Conservation (phyloP, 2,797 vertebrate genomes). For the Pteropus rufus region DNA sequence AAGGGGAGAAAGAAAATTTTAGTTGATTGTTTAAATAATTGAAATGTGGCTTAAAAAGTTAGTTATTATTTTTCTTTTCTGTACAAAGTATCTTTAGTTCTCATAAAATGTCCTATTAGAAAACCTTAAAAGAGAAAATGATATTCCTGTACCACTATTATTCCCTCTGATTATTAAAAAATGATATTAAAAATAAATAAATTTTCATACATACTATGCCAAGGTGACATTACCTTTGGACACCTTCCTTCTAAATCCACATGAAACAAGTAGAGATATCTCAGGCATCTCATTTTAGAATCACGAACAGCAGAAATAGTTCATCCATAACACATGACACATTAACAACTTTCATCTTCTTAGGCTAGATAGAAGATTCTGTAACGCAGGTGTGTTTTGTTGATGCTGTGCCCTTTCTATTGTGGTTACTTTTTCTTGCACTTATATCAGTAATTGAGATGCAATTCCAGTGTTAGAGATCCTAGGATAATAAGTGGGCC, state of each 20-base stretch:
- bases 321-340: not conserved
- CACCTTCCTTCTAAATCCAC: not conserved
- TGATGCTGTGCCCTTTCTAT: not conserved
- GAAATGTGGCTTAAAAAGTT: slow-evolving; percentile 30
- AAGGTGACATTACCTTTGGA: not conserved
- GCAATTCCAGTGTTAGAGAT: not conserved
- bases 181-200: not conserved
- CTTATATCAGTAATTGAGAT: not conserved
- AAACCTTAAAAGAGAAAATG: slow-evolving; percentile 1
- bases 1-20: slow-evolving; percentile 22
- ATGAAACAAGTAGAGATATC: not conserved
- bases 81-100: not conserved
- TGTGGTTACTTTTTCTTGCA: not conserved
- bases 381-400: not conserved
- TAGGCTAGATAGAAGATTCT: not conserved
- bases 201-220: not conserved
- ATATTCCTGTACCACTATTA: not conserved
- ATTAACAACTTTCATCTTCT: not conserved
- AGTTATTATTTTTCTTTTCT: not conserved
- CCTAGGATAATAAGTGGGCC: not conserved
- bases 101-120: not conserved
- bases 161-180: slow-evolving; percentile 6
- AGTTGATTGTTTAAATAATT: slow-evolving; percentile 24
- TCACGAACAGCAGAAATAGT: not conserved
- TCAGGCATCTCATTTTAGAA: not conserved